Evolutionary conservation across 2,888 invertebrate genomes (phyloP).

Genomic region (Hypomecis atomaria): DNA sequence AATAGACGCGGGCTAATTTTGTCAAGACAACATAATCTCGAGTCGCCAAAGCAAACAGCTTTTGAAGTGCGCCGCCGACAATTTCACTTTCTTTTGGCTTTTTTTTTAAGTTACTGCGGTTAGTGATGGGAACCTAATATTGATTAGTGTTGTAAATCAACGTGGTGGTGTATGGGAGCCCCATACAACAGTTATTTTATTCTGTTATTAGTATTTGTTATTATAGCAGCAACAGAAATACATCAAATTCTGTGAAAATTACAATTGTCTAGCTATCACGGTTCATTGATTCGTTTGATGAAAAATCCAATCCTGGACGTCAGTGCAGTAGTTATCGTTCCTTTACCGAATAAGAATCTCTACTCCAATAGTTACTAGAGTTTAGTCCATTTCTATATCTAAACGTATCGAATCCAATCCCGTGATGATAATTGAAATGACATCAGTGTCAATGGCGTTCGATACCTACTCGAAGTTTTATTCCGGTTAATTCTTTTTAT

Average conservation of each 20-base stretch:
- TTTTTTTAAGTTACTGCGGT: conserved; percentile 15
- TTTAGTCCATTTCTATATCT: background rate
- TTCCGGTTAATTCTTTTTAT: conserved; percentile 73
- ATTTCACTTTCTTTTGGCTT: conserved; percentile 60
- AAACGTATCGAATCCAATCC: conserved; percentile 18
- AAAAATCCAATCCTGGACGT: background rate
- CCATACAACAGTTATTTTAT: no score
- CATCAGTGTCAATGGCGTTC: conserved; percentile 65
- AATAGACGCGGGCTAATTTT: conserved; percentile 71
- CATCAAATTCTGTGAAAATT: no score
- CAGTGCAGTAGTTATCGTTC: no score
- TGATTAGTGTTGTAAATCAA: background rate
- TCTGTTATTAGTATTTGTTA: no score
- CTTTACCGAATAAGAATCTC: background rate
- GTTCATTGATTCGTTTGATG: no score
- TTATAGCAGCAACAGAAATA: no score
- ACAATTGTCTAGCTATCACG: no score
- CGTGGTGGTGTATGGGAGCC: no score
- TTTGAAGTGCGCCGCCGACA: conserved; percentile 70
- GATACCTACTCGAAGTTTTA: conserved; percentile 62
- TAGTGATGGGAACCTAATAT: background rate
- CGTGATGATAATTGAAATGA: conserved; percentile 77
- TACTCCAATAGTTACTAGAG: no score
- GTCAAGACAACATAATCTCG: conserved; percentile 76
- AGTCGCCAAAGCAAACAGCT: conserved; percentile 65